Evolutionary conservation across 2,888 invertebrate genomes (phyloP).

Genomic region (Melolontha melolontha): DNA sequence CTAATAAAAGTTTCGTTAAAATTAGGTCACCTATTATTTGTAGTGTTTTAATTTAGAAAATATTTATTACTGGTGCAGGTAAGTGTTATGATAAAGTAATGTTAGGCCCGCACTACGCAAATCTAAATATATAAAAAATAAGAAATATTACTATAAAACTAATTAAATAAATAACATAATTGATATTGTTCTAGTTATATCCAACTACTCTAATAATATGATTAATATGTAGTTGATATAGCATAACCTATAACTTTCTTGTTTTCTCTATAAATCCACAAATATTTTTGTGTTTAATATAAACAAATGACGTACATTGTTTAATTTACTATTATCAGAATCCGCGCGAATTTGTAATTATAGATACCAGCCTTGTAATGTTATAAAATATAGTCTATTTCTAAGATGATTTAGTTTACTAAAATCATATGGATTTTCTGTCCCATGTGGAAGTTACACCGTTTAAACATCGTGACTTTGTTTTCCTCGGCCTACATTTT

Average conservation of each 20-base stretch:
- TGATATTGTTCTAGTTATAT: too few relatives aligned
- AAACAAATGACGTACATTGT: conserved; percentile 26
- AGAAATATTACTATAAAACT: too few relatives aligned
- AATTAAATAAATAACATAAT: too few relatives aligned
- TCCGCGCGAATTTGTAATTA: too few relatives aligned
- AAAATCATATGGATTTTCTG: too few relatives aligned
- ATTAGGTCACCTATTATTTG: conserved; percentile 20
- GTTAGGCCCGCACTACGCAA: too few relatives aligned
- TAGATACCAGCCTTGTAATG: too few relatives aligned
- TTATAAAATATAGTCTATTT: too few relatives aligned
- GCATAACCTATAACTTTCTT: conserved; percentile 1
- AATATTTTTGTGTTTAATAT: conserved; percentile 17
- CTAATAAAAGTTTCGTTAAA: conserved; percentile 23
- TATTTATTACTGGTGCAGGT: conserved; percentile 5
- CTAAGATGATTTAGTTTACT: too few relatives aligned
- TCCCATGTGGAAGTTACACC: not conserved
- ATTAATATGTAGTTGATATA: too few relatives aligned
- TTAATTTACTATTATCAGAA: too few relatives aligned
- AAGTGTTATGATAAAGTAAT: conserved; percentile 6
- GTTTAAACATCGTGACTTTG: not conserved
- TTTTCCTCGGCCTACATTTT: conserved; percentile 13
- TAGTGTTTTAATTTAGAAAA: conserved; percentile 26
- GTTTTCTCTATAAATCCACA: conserved; percentile 4
- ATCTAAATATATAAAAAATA: too few relatives aligned
- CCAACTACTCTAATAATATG: not conserved